phyloP scores from a whole-genome alignment of 64 coral and sea anemone genomes.

The Orbicella faveolata region DNA sequence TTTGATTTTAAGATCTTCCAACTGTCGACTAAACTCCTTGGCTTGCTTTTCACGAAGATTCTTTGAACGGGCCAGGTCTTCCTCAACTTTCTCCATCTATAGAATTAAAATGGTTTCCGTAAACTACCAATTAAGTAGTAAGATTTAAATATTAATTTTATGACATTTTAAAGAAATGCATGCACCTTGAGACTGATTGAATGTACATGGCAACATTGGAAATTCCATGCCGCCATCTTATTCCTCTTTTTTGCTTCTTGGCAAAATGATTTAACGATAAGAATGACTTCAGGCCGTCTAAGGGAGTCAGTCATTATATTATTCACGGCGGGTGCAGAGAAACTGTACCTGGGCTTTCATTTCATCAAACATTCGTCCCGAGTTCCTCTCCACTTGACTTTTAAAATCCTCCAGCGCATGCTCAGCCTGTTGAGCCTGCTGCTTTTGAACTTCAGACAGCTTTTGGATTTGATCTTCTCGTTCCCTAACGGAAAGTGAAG shows the following conservation, averaged over 20 bases:
- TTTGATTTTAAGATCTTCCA: conserved; percentile 81
- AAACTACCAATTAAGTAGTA: not conserved
- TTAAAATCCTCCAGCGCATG: conserved; percentile 89
- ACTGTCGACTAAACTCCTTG: conserved; percentile 84
- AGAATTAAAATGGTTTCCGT: not conserved
- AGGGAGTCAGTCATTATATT: too few species aligned
- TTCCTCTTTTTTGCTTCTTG: too few species aligned
- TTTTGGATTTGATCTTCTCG: conserved; percentile 74
- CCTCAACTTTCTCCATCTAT: conserved; percentile 97
- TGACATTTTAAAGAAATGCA: too few species aligned
- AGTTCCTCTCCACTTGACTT: conserved; percentile 89
- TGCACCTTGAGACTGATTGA: too few species aligned
- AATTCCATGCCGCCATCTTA: too few species aligned
- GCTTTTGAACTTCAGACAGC: conserved; percentile 65
- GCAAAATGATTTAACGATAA: too few species aligned
- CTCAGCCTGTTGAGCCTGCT: conserved; percentile 83
- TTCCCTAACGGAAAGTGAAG: conserved; percentile 62
- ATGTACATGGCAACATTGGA: too few species aligned
- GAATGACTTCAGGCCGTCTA: too few species aligned
- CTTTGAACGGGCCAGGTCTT: conserved; percentile 92
- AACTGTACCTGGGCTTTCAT: conserved; percentile 78
- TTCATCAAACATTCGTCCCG: conserved; percentile 92
- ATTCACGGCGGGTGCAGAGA: not conserved
- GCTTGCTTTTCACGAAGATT: conserved; percentile 94
- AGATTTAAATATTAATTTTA: not conserved